Conservation (phyloP, 2,888 invertebrate species). For the Xylophagus ater region DNA sequence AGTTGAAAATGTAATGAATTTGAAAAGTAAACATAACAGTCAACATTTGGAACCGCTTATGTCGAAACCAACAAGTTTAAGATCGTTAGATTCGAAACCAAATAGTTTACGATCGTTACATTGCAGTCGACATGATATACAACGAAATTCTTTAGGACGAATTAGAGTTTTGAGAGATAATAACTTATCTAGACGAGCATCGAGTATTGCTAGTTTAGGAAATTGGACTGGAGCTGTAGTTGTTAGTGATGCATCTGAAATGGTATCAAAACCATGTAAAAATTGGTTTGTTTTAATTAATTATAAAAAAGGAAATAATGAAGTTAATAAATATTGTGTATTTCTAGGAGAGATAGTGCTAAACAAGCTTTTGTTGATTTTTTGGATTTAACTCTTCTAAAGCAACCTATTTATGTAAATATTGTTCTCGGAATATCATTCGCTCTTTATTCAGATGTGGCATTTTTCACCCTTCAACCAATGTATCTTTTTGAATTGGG, state of each 20-base stretch:
- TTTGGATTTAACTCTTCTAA: slow-evolving; percentile 50
- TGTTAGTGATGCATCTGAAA: slow-evolving; percentile 30
- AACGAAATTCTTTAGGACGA: too few species aligned
- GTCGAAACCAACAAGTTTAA: neutral
- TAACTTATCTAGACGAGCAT: slow-evolving; percentile 23
- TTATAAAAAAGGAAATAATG: neutral
- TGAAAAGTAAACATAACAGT: neutral
- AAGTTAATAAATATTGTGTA: too few species aligned
- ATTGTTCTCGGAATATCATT: slow-evolving; percentile 58
- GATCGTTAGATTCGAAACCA: neutral
- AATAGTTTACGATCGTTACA: too few species aligned
- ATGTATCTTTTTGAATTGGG: slow-evolving; percentile 38
- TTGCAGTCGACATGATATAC: too few species aligned
- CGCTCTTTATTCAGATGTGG: slow-evolving; percentile 55
- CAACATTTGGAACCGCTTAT: slow-evolving; percentile 12
- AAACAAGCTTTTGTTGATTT: slow-evolving; percentile 49
- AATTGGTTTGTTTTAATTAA: slow-evolving; percentile 5
- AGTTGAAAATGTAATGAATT: slow-evolving; percentile 4
- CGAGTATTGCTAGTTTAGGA: slow-evolving; percentile 35
- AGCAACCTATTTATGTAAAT: slow-evolving; percentile 53
- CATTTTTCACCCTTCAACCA: slow-evolving; percentile 59
- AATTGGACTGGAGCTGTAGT: slow-evolving; percentile 36
- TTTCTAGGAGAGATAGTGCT: too few species aligned
- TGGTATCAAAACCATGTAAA: slow-evolving; percentile 24
- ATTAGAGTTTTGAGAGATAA: slow-evolving; percentile 2